Percentiles rank a stretch among this genome's conserved stretches.
These are phyloP conservation scores for Sisyra terminalis DNA, from an alignment of 2,888 invertebrate species.

Conservation along the genomic window DNA sequence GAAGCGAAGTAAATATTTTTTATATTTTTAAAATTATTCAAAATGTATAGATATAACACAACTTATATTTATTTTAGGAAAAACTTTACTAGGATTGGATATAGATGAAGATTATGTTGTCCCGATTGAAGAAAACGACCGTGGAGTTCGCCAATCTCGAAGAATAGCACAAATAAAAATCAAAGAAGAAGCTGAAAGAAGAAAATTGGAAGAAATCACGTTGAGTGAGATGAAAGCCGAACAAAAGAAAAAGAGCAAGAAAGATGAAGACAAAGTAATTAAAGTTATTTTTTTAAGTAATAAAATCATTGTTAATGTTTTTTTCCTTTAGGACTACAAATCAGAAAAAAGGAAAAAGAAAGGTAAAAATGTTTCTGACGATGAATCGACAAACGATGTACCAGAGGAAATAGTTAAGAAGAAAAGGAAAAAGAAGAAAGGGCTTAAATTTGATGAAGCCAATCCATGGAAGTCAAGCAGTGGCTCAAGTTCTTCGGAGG, in stretches of 20 bases:
- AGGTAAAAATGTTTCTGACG: conserved; percentile 11
- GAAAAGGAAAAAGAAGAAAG: conserved; percentile 16
- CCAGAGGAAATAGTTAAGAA: conserved; percentile 26
- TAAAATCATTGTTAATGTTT: neutral
- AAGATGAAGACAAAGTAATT: conserved; percentile 19
- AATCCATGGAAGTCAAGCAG: conserved; percentile 44
- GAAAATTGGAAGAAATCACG: conserved; percentile 58
- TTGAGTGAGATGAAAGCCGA: conserved; percentile 47
- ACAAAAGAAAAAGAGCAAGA: conserved; percentile 32
- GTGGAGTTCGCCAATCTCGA: conserved; percentile 55
- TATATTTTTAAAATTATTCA: neutral
- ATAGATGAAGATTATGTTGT: conserved; percentile 24
- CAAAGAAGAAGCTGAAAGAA: conserved; percentile 64
- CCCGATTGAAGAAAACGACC: conserved; percentile 20
- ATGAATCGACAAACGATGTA: conserved; percentile 21
- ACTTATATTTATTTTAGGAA: conserved; percentile 21
- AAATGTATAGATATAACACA: too few species aligned
- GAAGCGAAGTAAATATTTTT: neutral
- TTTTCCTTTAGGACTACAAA: neutral
- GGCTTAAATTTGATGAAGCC: conserved; percentile 28
- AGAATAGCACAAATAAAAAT: conserved; percentile 79
- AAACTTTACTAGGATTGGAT: conserved; percentile 31
- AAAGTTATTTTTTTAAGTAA: conserved; percentile 9
- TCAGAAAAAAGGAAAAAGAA: neutral
- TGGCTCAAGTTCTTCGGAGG: conserved; percentile 28